A percentile compares a stretch with the other conserved stretches of the same genome.
These are phyloP conservation scores for Apis florea DNA, from an alignment of 1,140 invertebrate genomes.

Conservation along the genomic window DNA sequence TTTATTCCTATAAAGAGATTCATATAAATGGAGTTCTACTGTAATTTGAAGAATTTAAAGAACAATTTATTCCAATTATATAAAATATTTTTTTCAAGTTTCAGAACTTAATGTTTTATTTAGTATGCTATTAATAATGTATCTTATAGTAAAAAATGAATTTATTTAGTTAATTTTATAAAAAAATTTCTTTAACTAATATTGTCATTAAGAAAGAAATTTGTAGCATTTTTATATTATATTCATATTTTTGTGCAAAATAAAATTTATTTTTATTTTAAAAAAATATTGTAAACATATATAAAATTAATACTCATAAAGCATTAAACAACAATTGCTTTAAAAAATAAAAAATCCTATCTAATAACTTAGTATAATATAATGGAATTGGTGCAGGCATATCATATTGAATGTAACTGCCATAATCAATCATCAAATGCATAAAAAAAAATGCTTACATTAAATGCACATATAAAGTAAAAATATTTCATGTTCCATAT, in stretches of 20 bases:
- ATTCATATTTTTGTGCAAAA: not conserved
- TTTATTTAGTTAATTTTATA: not conserved
- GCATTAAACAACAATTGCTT: not conserved
- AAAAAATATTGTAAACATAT: not conserved
- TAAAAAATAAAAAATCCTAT: not conserved
- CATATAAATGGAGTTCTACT: too few relatives aligned
- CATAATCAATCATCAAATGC: constrained; percentile 21
- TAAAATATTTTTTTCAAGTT: too few relatives aligned
- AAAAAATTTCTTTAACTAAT: not conserved
- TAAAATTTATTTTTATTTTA: constrained; percentile 20
- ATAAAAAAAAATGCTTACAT: constrained; percentile 4
- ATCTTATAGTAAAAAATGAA: not conserved
- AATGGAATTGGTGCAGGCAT: constrained; percentile 25
- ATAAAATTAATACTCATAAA: not conserved
- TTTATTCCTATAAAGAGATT: too few relatives aligned
- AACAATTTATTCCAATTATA: too few relatives aligned
- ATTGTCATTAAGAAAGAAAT: not conserved
- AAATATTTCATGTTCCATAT: not conserved
- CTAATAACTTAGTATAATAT: constrained; percentile 4
- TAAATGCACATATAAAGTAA: not conserved
- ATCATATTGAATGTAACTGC: constrained; percentile 40
- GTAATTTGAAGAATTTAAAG: too few relatives aligned
- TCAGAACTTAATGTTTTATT: too few relatives aligned
- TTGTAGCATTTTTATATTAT: not conserved
- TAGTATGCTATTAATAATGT: too few relatives aligned